Base-by-base conservation (phyloP, 2,888 invertebrate genomes). In the Yponomeuta evonymella region DNA sequence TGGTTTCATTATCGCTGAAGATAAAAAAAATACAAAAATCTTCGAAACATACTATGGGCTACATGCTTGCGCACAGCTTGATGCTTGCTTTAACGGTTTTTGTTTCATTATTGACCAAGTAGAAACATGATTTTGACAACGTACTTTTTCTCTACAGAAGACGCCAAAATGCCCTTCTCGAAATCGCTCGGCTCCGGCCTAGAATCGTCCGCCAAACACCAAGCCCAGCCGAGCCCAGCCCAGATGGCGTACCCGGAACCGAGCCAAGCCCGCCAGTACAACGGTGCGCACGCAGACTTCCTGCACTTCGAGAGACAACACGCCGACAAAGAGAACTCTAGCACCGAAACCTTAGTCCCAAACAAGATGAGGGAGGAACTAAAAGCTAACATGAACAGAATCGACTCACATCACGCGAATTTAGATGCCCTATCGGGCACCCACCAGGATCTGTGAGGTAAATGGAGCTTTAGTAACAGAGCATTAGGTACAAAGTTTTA, bases 371-470 rank as follows among this genome's bases (percentile, higher is more conserved):
- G 76, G 15, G 87, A 89, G 4, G 90, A 90, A 6, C 78, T 87
- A 0, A 92, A 92, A 75, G 93, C 93, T 1, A 93, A 92, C 71
- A 92, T 93, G 76, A 93, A 92, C 70, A 83, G 93, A 71, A 91
- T 93, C 72, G 92, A 92, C 70, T 93, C 92, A 0, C 93, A 93
- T 73, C 93, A 92, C 71, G 81, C 83, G 72, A 90, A 85, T 75
- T 74, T 93, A 29, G 91, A 92, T 43, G 73, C 82, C 0, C 74
- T 92, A 12, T 88, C 29, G 11, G n/a, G 79, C 0, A 79, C 63
- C 70, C 70, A 73, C 33, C 70, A 73, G 11, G 62, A 71, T 67
- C 64, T 33, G 8, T 62, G 15, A 67, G 67, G n/a, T 29, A 67
- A 67, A 23, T 43, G 48, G 8, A 65, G 43, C 43, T 67, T 67